These are phyloP conservation scores for Saccostrea cuccullata DNA, from an alignment of 1,140 invertebrate species.

Conservation along the genomic window DNA sequence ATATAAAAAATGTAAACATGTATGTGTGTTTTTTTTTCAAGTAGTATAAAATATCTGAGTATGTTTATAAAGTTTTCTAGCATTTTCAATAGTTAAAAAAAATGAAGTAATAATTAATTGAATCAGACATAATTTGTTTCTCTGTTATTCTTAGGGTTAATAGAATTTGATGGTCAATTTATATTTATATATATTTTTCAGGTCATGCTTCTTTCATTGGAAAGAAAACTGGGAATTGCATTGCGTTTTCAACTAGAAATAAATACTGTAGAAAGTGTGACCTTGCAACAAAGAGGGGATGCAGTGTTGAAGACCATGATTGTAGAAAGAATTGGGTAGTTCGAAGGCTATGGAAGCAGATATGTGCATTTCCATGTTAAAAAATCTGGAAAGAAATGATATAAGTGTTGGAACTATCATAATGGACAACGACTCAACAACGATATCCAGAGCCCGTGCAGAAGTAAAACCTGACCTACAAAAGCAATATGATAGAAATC, in stretches of 20 bases:
- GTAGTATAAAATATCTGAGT: not conserved
- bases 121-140: not conserved
- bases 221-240: too few relatives aligned
- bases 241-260: too few relatives aligned
- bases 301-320: not conserved
- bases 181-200: not conserved
- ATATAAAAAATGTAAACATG: too few relatives aligned
- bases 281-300: not conserved
- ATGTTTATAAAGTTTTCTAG: not conserved
- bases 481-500: too few relatives aligned
- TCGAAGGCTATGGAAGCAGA: too few relatives aligned
- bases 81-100: not conserved
- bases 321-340: not conserved
- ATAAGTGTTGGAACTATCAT: too few relatives aligned
- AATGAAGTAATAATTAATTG: not conserved
- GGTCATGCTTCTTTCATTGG: too few relatives aligned
- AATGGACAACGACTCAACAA: too few relatives aligned
- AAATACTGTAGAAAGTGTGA: not conserved
- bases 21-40: too few relatives aligned
- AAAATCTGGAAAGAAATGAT: too few relatives aligned
- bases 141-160: not conserved
- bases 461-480: not conserved
- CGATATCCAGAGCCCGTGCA: too few relatives aligned
- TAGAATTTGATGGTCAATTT: not conserved
- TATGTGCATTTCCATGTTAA: not conserved